Base-by-base conservation (phyloP, 2,888 invertebrate genomes). In the Polia nebulosa region DNA sequence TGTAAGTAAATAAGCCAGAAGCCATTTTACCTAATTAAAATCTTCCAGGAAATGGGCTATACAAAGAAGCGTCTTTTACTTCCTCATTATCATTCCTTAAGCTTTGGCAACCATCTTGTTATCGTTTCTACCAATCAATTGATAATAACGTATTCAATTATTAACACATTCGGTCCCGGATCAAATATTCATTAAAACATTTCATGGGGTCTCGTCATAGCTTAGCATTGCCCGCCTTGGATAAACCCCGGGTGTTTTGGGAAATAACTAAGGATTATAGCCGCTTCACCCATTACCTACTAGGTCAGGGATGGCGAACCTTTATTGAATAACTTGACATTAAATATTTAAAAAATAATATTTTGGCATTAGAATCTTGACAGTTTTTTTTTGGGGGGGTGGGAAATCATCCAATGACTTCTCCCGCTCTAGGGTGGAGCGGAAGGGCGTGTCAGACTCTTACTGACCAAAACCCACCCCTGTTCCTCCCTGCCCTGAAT, bases 241-340 rank as follows among this genome's bases (percentile, higher is more conserved):
- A 76, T 80, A 81, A 82, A 68, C 81, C 64, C 55, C 56, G 56
- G 56, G 67, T 70, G 62, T 73, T 82, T 82, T 56, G 68, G 68
- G 80, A 80, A 82, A 82, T 84, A 83, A 80, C 77, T 77, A 81
- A 84, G 80, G 87, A 87, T 87, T 85, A 85, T 66, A 74, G 61
- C 44, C 79, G 70, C 73, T 75, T 73, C 70, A 76, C 65, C 69
- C 72, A 80, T 83, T 82, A 81, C 81, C 69, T n/a, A n/a, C n/a
- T n/a, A n/a, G n/a, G n/a, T n/a, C n/a, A n/a, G n/a, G n/a, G n/a
- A n/a, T n/a, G n/a, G n/a, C n/a, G n/a, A n/a, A n/a, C n/a, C n/a
- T n/a, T n/a, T n/a, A n/a, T n/a, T n/a, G n/a, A n/a, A n/a, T n/a
- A n/a, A n/a, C n/a, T n/a, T n/a, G n/a, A n/a, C n/a, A n/a, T n/a